These are phyloP conservation scores for Dasysyrphus albostriatus DNA, from an alignment of 2,888 invertebrate species.

Conservation along the genomic window DNA sequence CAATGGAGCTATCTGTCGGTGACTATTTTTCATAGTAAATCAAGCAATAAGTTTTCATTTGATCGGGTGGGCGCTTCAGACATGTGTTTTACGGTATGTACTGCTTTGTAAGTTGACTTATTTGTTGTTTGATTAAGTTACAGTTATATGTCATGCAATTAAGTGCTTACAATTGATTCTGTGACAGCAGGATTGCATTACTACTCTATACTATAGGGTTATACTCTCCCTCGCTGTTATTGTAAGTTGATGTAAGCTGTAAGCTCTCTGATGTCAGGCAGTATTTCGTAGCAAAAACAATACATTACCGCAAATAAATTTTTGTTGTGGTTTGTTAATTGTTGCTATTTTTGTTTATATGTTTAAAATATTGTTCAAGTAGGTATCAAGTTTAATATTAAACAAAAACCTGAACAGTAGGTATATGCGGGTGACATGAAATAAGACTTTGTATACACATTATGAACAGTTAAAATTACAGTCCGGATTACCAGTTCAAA, in stretches of 20 bases:
- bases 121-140: conserved; percentile 67
- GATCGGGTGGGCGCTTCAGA: conserved; percentile 36
- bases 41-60: conserved; percentile 62
- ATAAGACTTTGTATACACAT: too few species aligned
- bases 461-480: too few species aligned
- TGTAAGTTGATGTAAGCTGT: conserved; percentile 40
- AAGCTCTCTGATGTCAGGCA: conserved; percentile 29
- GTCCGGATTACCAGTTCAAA: too few species aligned
- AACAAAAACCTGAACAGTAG: too few species aligned
- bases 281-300: conserved; percentile 17
- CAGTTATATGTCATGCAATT: conserved; percentile 68
- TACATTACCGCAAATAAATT: conserved; percentile 39
- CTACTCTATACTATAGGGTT: neutral
- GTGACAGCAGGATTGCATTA: conserved; percentile 60
- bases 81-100: conserved; percentile 30
- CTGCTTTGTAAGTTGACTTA: conserved; percentile 47
- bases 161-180: conserved; percentile 65
- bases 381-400: too few species aligned
- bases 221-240: neutral
- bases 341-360: neutral
- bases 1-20: conserved; percentile 68
- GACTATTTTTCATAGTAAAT: conserved; percentile 64
- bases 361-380: neutral
- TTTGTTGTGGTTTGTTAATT: conserved; percentile 35
- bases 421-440: too few species aligned